phyloP scores from a whole-genome alignment of 2,888 invertebrate genomes.

The Drosophila ezoana region DNA sequence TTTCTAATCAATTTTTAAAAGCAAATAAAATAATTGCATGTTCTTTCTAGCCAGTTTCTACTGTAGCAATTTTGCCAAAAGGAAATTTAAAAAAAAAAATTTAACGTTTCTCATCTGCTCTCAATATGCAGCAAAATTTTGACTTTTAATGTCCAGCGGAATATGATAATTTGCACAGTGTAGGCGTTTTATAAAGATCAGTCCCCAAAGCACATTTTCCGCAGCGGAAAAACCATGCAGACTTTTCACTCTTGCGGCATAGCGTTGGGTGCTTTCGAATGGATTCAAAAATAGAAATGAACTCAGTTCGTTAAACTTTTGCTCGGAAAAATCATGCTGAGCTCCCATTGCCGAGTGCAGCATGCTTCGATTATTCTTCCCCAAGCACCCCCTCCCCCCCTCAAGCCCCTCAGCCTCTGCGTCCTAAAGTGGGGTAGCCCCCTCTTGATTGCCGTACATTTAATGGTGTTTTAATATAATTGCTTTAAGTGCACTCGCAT shows the following conservation, averaged over 20 bases:
- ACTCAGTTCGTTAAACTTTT: slow-evolving; percentile 85
- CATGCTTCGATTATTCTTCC: slow-evolving; percentile 48
- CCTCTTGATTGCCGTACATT: slow-evolving; percentile 50
- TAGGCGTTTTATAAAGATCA: slow-evolving; percentile 70
- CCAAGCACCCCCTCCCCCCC: too few relatives aligned
- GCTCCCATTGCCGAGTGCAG: slow-evolving; percentile 48
- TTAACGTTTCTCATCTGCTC: slow-evolving; percentile 58
- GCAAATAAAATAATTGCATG: too few relatives aligned
- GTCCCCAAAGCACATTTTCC: slow-evolving; percentile 54
- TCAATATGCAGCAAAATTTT: slow-evolving; percentile 50
- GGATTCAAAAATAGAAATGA: slow-evolving; percentile 85
- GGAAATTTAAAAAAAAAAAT: background rate
- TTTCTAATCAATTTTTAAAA: too few relatives aligned
- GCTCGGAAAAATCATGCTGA: slow-evolving; percentile 68
- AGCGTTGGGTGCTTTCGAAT: slow-evolving; percentile 57
- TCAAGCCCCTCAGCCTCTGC: background rate
- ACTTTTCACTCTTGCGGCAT: slow-evolving; percentile 71
- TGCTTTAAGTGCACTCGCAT: slow-evolving; percentile 45
- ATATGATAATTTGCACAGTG: slow-evolving; percentile 74
- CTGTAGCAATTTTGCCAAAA: slow-evolving; percentile 28
- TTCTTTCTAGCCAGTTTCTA: slow-evolving; percentile 15
- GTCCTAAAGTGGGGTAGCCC: slow-evolving; percentile 3
- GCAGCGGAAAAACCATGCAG: slow-evolving; percentile 69
- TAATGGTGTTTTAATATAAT: slow-evolving; percentile 44
- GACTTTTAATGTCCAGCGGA: slow-evolving; percentile 60